A percentile compares a stretch with the other conserved stretches of the same genome.
These are phyloP conservation scores for Motacilla tschutschensis DNA, from an alignment of 2,113 vertebrate species.

Conservation along the genomic window DNA sequence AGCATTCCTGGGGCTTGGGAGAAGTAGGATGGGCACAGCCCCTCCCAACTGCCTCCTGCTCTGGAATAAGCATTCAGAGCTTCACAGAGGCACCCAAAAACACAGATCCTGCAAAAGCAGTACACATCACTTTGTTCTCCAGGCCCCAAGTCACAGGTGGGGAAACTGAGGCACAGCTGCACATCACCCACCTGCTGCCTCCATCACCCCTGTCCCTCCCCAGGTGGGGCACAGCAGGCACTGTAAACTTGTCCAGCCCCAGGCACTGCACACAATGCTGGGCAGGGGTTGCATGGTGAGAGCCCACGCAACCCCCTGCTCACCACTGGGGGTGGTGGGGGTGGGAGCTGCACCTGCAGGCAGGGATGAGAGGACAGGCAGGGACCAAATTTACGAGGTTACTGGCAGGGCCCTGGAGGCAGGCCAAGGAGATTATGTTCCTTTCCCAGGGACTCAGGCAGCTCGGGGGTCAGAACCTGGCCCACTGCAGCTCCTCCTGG, in stretches of 20 bases:
- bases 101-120: not conserved
- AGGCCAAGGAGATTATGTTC: not conserved
- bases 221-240: fast-evolving
- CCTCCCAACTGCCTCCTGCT: fast-evolving
- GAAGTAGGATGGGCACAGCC: fast-evolving
- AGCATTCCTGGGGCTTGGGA: not conserved
- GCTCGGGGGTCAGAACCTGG: not conserved
- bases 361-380: not conserved
- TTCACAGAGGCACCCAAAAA: not conserved
- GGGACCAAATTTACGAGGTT: not conserved
- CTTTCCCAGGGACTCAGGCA: not conserved
- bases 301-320: no score
- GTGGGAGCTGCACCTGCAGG: not conserved
- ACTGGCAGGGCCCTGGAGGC: not conserved
- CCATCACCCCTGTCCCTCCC: not conserved
- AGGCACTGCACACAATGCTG: not conserved
- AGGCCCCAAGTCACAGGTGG: not conserved
- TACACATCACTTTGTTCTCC: not conserved
- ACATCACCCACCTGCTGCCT: not conserved
- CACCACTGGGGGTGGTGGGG: no score
- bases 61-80: not conserved
- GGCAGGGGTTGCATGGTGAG: not conserved
- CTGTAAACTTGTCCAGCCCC: not conserved
- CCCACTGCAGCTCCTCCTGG: not conserved
- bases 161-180: not conserved